phyloP scores from a whole-genome alignment of 2,888 invertebrate species.

The Himalopsyche japonica region DNA sequence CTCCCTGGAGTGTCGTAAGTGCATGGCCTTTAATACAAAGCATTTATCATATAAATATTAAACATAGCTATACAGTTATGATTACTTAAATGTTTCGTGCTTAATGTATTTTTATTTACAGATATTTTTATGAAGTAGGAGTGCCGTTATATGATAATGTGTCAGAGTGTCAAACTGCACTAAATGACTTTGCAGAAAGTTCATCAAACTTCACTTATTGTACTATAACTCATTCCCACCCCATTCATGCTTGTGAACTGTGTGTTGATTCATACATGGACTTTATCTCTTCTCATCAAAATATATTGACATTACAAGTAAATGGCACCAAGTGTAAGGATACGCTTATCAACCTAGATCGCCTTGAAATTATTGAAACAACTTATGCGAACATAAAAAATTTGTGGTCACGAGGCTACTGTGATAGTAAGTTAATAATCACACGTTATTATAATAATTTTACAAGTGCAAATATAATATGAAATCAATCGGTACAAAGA shows the following conservation, averaged over 20 bases:
- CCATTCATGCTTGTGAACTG: constrained; percentile 63
- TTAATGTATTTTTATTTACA: neutral
- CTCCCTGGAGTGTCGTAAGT: neutral
- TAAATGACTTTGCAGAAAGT: constrained; percentile 57
- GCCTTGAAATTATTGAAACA: constrained; percentile 63
- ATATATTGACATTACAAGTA: constrained; percentile 52
- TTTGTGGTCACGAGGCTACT: constrained; percentile 66
- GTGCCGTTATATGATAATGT: constrained; percentile 31
- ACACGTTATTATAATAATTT: neutral
- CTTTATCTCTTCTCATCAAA: constrained; percentile 57
- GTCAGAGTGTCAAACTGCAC: constrained; percentile 47
- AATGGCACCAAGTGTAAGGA: constrained; percentile 64
- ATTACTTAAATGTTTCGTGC: neutral
- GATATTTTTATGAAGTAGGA: neutral
- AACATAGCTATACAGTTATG: too few species aligned
- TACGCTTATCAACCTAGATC: constrained; percentile 63
- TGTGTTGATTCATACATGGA: constrained; percentile 61
- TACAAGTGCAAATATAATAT: neutral
- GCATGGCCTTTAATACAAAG: neutral
- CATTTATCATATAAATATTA: too few species aligned
- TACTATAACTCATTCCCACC: constrained; percentile 63
- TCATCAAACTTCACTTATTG: constrained; percentile 65
- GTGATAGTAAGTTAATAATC: constrained; percentile 57
- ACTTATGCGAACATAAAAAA: constrained; percentile 59
- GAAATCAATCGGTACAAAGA: too few species aligned